phyloP scores from a whole-genome alignment of 2,888 invertebrate species.

The Synanthedon formicaeformis region DNA sequence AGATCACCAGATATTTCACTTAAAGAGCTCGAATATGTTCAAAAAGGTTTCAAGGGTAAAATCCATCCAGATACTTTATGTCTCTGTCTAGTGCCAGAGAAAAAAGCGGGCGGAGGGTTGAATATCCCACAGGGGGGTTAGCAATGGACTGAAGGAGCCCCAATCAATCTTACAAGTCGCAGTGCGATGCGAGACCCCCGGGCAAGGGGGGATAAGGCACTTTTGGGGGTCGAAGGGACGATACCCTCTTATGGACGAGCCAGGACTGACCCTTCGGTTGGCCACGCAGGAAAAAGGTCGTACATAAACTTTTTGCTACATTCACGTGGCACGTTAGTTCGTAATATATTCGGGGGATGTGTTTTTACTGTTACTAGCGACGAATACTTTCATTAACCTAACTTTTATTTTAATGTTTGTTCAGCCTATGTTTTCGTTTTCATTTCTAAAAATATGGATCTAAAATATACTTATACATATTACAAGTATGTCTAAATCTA shows the following conservation, averaged over 20 bases:
- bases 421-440: too few relatives aligned
- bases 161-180: conserved; percentile 73
- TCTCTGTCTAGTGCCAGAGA: conserved; percentile 44
- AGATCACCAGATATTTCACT: not conserved
- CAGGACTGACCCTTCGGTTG: conserved; percentile 57
- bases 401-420: too few relatives aligned
- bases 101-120: conserved; percentile 59
- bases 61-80: conserved; percentile 41
- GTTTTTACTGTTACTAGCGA: not conserved
- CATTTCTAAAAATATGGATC: too few relatives aligned
- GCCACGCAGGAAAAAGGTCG: conserved; percentile 45
- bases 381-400: too few relatives aligned
- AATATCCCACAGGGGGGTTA: conserved; percentile 58
- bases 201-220: conserved; percentile 30
- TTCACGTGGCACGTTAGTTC: not conserved
- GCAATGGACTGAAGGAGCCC: conserved; percentile 71
- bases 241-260: conserved; percentile 62
- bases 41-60: not conserved
- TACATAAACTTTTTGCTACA: conserved; percentile 47
- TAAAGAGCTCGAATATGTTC: not conserved
- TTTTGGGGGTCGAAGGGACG: conserved; percentile 58
- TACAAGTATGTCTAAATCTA: too few relatives aligned
- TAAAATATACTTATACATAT: too few relatives aligned
- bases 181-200: conserved; percentile 27
- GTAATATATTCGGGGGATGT: not conserved